A percentile compares a stretch with the other conserved stretches of the same genome.
These are phyloP conservation scores for Tokudaia tokunoshimensis DNA, from an alignment of 2,797 vertebrate genomes.

Conservation along the genomic window DNA sequence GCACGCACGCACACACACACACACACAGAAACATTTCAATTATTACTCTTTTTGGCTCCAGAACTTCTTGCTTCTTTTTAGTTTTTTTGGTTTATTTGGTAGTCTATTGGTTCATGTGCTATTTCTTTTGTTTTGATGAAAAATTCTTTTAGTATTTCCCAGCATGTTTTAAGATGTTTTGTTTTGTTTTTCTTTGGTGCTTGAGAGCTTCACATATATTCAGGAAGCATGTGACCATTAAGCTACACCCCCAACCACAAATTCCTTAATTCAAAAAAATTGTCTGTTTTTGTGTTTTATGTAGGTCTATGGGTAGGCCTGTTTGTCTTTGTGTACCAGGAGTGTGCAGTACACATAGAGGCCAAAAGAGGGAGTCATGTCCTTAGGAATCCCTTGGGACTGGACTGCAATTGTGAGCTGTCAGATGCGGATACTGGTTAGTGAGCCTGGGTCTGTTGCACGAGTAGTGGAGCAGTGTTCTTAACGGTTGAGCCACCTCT, in stretches of 20 bases:
- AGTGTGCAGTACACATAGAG: neutral
- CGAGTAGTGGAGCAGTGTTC: too few species aligned
- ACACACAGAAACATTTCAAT: neutral
- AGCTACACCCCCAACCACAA: neutral
- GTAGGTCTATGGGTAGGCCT: neutral
- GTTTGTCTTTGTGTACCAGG: neutral
- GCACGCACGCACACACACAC: too few species aligned
- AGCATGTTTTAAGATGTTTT: neutral
- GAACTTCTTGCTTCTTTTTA: neutral
- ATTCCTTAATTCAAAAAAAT: neutral
- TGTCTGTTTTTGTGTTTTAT: neutral
- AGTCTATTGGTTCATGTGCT: neutral
- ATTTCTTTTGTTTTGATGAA: neutral
- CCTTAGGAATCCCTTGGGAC: neutral
- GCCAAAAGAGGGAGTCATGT: neutral
- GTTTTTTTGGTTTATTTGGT: neutral
- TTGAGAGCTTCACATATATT: neutral
- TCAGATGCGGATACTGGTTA: neutral
- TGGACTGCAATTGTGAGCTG: neutral
- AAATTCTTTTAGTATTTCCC: neutral
- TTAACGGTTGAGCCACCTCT: neutral
- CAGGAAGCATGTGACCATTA: neutral
- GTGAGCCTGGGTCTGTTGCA: neutral
- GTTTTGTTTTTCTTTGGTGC: neutral
- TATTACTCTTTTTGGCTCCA: neutral